Conservation (phyloP, 2,888 invertebrate species). For the Eilema caniola region DNA sequence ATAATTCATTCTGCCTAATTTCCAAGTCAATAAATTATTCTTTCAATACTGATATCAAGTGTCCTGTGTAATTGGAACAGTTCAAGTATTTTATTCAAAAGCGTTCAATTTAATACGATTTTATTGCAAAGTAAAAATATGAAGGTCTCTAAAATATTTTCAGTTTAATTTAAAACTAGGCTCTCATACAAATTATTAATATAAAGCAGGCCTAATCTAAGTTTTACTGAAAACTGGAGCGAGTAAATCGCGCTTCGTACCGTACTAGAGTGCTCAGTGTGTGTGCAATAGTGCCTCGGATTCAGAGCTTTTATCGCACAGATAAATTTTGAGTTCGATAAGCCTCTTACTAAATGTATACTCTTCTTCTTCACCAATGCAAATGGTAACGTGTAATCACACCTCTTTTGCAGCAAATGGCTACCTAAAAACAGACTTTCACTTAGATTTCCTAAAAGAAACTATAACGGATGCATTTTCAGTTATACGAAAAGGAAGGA, state of each 20-base stretch:
- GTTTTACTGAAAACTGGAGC: not conserved
- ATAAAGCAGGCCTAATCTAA: not conserved
- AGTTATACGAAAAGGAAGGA: not conserved
- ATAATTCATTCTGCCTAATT: conserved; percentile 52
- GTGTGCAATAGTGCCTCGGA: not conserved
- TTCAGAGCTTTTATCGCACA: not conserved
- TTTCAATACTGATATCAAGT: conserved; percentile 22
- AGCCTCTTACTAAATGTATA: not conserved
- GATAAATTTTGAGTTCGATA: not conserved
- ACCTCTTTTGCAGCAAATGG: too few relatives aligned
- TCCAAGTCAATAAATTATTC: conserved; percentile 47
- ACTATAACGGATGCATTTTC: too few relatives aligned
- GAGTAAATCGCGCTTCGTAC: not conserved
- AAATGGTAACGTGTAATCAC: too few relatives aligned
- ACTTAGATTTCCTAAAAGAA: too few relatives aligned
- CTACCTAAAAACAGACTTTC: too few relatives aligned
- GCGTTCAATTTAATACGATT: conserved; percentile 28
- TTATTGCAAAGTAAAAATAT: conserved; percentile 24
- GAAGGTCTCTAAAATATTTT: not conserved
- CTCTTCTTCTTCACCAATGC: too few relatives aligned
- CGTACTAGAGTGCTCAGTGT: not conserved
- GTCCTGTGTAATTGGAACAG: conserved; percentile 19
- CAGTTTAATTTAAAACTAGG: not conserved
- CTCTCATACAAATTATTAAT: not conserved
- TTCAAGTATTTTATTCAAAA: conserved; percentile 23